Conservation (phyloP, 2,888 invertebrate genomes). For the Agrochola lychnidis region DNA sequence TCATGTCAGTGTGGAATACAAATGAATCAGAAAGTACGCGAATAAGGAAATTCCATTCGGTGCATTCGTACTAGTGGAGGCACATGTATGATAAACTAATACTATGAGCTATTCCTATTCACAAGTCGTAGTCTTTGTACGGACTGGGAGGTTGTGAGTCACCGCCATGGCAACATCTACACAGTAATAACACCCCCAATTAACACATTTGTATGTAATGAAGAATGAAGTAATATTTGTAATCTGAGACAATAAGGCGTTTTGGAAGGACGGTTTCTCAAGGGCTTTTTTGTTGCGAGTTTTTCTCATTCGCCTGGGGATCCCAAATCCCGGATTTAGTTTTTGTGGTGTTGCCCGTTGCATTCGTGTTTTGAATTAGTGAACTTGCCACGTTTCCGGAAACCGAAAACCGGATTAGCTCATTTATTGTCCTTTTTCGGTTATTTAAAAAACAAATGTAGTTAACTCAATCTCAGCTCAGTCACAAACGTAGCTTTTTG, state of each 20-base stretch:
- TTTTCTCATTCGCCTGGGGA: constrained; percentile 25
- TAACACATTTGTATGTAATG: constrained; percentile 64
- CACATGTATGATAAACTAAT: constrained; percentile 66
- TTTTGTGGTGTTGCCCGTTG: constrained; percentile 30
- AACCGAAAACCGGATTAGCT: constrained; percentile 38
- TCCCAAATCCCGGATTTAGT: constrained; percentile 29
- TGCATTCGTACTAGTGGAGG: constrained; percentile 73
- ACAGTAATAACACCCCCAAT: constrained; percentile 48
- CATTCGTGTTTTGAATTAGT: constrained; percentile 35
- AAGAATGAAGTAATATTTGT: constrained; percentile 52
- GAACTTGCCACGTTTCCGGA: constrained; percentile 33
- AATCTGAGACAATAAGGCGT: constrained; percentile 37
- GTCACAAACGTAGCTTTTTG: neutral
- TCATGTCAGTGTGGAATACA: constrained; percentile 80
- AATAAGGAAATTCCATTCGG: constrained; percentile 86
- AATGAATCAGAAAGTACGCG: constrained; percentile 87
- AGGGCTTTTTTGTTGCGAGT: constrained; percentile 14
- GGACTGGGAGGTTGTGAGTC: constrained; percentile 60
- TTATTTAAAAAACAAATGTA: neutral
- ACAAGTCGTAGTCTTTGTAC: constrained; percentile 62
- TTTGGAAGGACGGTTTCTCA: constrained; percentile 18
- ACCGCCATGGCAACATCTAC: constrained; percentile 32
- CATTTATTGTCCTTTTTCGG: constrained; percentile 3
- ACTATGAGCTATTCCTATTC: constrained; percentile 69
- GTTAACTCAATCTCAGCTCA: neutral